Evolutionary conservation across 2,888 invertebrate species (phyloP), one percentile per base, ranked within the genome.

Genomic region (Agriopis aurantiaria): DNA sequence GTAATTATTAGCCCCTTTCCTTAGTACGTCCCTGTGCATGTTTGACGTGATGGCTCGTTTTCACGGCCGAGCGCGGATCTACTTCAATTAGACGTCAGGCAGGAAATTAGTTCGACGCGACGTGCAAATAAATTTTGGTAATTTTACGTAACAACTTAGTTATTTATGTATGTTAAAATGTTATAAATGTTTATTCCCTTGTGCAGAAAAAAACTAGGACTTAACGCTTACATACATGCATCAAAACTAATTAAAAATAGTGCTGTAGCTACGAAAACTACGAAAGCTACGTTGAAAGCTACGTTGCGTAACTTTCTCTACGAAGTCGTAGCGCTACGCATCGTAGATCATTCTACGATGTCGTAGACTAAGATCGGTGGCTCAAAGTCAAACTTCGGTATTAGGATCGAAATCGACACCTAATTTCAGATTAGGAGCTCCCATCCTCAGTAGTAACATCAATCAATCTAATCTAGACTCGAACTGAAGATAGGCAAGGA

Each of bases 1-100:
- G 1, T 43, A 8, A 8, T 8, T 43, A 43, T 43, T 43, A 43
- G 6, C 8, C 9, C 43, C 43, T 43, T 43, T 14, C 14, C 69
- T 70, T 14, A 65, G 14, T 71, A 17, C 72, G 51, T 67, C 68
- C 72, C 57, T 43, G 51, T 8, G 46, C 45, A 46, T 12, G 65
- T 70, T 69, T 71, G 64, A 56, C 61, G 45, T 53, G 60, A 46
- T 40, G 60, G 46, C 45, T 51, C 73, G 72, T 75, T 75, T 79
- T 71, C 71, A 75, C 76, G 76, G 78, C 17, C 63, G 73, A 70
- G 66, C 65, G 77, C 62, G 60, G 61, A 71, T 70, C 75, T 72
- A 74, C 78, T 78, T 75, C 81, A 80, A 80, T 82, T 82, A 80
- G 75, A 78, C 75, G 69, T 58, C 70, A 78, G 80, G 75, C 76